phyloP scores from a whole-genome alignment of 2,888 invertebrate genomes.

The Piscicola geometra region DNA sequence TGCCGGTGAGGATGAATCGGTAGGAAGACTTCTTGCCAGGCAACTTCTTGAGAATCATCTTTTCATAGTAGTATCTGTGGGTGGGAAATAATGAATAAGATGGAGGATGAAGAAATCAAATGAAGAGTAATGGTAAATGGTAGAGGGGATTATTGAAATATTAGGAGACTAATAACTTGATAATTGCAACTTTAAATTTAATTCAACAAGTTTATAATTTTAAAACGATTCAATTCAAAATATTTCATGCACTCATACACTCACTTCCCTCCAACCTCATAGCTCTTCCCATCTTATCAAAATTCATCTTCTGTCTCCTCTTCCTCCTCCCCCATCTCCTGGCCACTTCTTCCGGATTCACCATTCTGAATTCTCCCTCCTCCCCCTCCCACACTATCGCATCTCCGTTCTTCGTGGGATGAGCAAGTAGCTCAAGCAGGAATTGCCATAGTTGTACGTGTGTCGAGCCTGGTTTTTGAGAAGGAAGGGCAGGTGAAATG shows the following conservation, averaged over 20 bases:
- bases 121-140: too few species aligned
- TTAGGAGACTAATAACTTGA: too few species aligned
- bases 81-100: too few species aligned
- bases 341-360: conserved; percentile 91
- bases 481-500: neutral
- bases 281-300: conserved; percentile 83
- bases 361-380: conserved; percentile 89
- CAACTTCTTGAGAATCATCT: conserved; percentile 51
- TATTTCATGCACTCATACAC: too few species aligned
- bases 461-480: conserved; percentile 41
- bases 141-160: too few species aligned
- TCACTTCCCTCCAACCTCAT: conserved; percentile 40
- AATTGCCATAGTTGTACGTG: conserved; percentile 99
- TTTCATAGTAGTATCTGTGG: conserved; percentile 55
- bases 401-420: conserved; percentile 75
- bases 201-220: too few species aligned
- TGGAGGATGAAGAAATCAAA: too few species aligned
- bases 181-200: too few species aligned
- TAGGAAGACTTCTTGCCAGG: conserved; percentile 44
- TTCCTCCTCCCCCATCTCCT: conserved; percentile 90
- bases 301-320: conserved; percentile 95
- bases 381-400: conserved; percentile 94
- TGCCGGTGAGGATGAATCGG: conserved; percentile 42
- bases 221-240: too few species aligned
- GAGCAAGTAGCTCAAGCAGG: conserved; percentile 83